Percentiles rank a stretch among this genome's conserved stretches.
These are phyloP conservation scores for Calephelis nemesis DNA, from an alignment of 1,140 invertebrate genomes.

Conservation along the genomic window DNA sequence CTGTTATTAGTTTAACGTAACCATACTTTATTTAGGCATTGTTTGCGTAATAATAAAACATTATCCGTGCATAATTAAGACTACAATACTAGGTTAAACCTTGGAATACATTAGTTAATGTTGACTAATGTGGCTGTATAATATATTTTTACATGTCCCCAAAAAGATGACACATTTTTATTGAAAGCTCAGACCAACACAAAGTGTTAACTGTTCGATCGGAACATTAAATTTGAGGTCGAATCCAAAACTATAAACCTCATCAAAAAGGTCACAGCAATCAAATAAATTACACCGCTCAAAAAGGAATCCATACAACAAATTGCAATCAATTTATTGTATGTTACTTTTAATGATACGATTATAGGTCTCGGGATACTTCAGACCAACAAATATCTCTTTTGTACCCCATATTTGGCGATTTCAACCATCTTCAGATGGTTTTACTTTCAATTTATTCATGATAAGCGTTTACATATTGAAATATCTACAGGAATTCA, in stretches of 20 bases:
- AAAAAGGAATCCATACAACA: not conserved
- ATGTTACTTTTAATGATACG: constrained; percentile 14
- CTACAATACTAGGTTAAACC: too few relatives aligned
- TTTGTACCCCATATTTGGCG: constrained; percentile 4
- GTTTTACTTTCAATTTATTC: constrained; percentile 12
- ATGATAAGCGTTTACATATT: constrained; percentile 8
- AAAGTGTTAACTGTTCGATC: too few relatives aligned
- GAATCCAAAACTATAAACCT: not conserved
- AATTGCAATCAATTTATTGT: constrained; percentile 14
- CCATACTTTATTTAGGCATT: too few relatives aligned
- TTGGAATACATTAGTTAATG: too few relatives aligned
- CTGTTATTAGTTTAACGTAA: too few relatives aligned
- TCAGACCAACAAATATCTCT: constrained; percentile 9
- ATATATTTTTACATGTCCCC: too few relatives aligned
- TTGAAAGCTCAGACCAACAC: too few relatives aligned
- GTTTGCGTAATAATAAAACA: too few relatives aligned
- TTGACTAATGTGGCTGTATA: too few relatives aligned
- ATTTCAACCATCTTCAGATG: constrained; percentile 6
- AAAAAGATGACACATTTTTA: too few relatives aligned
- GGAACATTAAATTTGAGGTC: not conserved
- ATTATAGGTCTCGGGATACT: not conserved
- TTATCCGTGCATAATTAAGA: too few relatives aligned
- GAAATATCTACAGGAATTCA: constrained; percentile 6
- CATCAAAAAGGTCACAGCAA: constrained; percentile 11
- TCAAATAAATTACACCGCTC: constrained; percentile 3